Conservation (phyloP, 2,888 invertebrate genomes). For the Troides helena region DNA sequence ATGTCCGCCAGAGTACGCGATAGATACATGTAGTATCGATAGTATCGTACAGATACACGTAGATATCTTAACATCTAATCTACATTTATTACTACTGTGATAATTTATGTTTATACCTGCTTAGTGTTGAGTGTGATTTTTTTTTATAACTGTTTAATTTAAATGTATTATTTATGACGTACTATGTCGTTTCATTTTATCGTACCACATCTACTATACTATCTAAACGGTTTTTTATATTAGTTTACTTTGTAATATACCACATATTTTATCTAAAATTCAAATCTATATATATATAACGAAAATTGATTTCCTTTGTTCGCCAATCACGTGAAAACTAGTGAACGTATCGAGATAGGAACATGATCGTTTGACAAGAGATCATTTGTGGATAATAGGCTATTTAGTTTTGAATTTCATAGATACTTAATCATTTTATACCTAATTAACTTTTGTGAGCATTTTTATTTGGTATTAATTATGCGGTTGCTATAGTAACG, state of each 20-base stretch:
- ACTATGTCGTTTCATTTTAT: background rate
- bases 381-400: too few relatives aligned
- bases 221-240: background rate
- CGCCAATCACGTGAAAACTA: too few relatives aligned
- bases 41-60: too few relatives aligned
- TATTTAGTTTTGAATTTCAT: too few relatives aligned
- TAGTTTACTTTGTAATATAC: background rate
- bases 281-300: background rate
- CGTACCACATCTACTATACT: background rate
- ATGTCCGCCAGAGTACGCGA: conserved; percentile 71
- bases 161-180: background rate
- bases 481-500: too few relatives aligned
- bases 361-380: too few relatives aligned
- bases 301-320: too few relatives aligned
- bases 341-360: background rate
- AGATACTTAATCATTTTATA: too few relatives aligned
- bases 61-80: background rate
- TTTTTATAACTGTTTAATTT: conserved; percentile 21
- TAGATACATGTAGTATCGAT: conserved; percentile 53
- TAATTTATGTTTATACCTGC: conserved; percentile 27
- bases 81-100: conserved; percentile 33
- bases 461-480: too few relatives aligned
- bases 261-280: background rate
- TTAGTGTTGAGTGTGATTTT: conserved; percentile 12
- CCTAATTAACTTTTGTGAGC: too few relatives aligned